Conservation (phyloP, 1,140 invertebrate species). For the Dysdera silvatica region DNA sequence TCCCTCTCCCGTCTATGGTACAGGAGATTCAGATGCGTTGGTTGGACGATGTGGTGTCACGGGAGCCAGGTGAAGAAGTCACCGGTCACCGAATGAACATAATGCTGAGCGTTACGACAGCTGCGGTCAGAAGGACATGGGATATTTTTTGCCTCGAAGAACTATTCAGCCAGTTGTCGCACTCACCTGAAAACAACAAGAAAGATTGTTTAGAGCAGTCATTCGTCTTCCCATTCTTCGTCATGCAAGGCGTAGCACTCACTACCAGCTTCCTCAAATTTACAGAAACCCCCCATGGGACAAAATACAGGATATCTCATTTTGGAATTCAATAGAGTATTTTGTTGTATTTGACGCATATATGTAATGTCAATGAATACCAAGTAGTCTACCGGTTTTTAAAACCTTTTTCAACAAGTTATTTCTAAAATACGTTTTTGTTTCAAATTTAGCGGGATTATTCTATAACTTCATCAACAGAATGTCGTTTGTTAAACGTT, state of each 20-base stretch:
- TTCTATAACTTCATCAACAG: too few species aligned
- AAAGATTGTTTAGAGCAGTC: background rate
- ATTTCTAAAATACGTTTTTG: background rate
- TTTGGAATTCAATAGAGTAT: background rate
- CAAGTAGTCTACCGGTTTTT: background rate
- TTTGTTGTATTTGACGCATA: background rate
- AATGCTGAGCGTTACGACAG: conserved; percentile 14
- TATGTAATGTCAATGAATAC: background rate
- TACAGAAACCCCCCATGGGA: background rate
- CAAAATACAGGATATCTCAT: background rate
- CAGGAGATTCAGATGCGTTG: conserved; percentile 12
- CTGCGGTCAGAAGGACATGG: conserved; percentile 14
- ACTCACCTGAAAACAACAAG: conserved; percentile 23
- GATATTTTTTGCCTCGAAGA: conserved; percentile 16
- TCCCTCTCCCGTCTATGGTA: background rate
- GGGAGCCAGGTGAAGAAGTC: conserved; percentile 10
- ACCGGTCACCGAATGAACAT: conserved; percentile 25
- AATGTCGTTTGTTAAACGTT: too few species aligned
- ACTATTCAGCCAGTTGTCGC: conserved; percentile 27
- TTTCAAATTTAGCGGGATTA: too few species aligned
- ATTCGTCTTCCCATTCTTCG: background rate
- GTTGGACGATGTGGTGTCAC: conserved; percentile 27
- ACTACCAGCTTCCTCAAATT: background rate
- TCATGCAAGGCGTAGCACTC: background rate
- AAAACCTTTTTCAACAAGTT: background rate